Percentiles rank a stretch among this genome's conserved stretches.
Conservation (phyloP, 2,113 vertebrate species). For the Thinocorus orbignyianus region DNA sequence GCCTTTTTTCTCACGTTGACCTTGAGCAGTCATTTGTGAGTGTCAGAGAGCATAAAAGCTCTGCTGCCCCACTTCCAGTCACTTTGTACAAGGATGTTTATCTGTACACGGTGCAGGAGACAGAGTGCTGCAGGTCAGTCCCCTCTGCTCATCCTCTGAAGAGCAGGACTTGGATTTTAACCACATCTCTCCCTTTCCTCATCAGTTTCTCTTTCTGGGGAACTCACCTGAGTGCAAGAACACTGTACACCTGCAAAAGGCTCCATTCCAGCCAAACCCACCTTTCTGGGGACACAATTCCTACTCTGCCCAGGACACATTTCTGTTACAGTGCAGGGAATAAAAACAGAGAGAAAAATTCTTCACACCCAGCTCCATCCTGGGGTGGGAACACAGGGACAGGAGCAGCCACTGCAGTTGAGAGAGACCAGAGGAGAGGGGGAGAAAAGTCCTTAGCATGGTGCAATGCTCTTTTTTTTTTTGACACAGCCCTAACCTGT, state of each 20-base stretch:
- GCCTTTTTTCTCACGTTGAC: not conserved
- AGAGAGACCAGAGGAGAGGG: not conserved
- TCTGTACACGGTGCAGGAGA: fast-evolving
- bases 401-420: not conserved
- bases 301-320: not conserved
- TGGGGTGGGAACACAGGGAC: not conserved
- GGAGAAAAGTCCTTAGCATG: not conserved
- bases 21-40: not conserved
- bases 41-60: not conserved
- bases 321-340: not conserved
- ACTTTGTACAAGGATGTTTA: fast-evolving
- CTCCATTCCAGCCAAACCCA: not conserved
- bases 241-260: not conserved
- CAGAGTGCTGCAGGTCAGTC: fast-evolving
- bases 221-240: not conserved
- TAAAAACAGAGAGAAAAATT: not conserved
- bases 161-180: not conserved
- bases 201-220: not conserved
- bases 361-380: not conserved
- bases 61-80: not conserved
- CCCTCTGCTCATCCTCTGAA: not conserved
- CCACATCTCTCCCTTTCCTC: not conserved
- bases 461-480: not conserved
- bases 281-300: not conserved
- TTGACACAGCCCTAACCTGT: not conserved